Evolutionary conservation across 2,113 vertebrate genomes (phyloP).

Genomic region (Ivindomyrus marchei): DNA sequence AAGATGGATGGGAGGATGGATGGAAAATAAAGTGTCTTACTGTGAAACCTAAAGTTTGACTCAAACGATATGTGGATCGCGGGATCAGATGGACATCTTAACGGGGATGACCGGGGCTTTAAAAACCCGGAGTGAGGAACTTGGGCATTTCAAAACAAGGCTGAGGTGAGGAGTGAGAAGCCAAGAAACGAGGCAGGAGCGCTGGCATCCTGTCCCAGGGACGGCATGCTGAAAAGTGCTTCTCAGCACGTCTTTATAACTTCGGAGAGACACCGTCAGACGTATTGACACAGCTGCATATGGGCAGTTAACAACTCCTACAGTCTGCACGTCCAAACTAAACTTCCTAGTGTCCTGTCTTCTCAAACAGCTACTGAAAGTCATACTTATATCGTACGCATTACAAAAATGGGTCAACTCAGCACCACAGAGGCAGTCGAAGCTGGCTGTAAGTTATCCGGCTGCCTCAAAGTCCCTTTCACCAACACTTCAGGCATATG

Average conservation of each 20-base stretch:
- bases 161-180: slow-evolving; percentile 39
- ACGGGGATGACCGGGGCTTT: neutral
- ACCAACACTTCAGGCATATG: neutral
- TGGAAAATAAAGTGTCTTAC: neutral
- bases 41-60: neutral
- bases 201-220: slow-evolving; percentile 48
- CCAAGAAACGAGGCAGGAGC: slow-evolving; percentile 31
- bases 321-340: slow-evolving; percentile 34
- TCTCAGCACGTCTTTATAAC: slow-evolving; percentile 36
- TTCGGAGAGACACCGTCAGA: slow-evolving; percentile 34
- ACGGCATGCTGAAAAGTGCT: slow-evolving; percentile 37
- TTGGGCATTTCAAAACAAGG: slow-evolving; percentile 21
- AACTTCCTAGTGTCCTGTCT: slow-evolving; percentile 39
- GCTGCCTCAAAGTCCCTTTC: neutral
- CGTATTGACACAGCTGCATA: slow-evolving; percentile 38
- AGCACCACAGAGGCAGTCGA: neutral
- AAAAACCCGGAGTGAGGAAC: neutral
- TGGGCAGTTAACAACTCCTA: slow-evolving; percentile 40
- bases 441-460: neutral
- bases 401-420: slow-evolving; percentile 12
- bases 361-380: slow-evolving; percentile 12
- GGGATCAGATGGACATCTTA: neutral
- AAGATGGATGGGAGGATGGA: neutral
- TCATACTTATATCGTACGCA: neutral
- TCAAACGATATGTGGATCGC: neutral